These are phyloP conservation scores for Prolemur simus DNA, from an alignment of 2,113 vertebrate species.

Conservation along the genomic window DNA sequence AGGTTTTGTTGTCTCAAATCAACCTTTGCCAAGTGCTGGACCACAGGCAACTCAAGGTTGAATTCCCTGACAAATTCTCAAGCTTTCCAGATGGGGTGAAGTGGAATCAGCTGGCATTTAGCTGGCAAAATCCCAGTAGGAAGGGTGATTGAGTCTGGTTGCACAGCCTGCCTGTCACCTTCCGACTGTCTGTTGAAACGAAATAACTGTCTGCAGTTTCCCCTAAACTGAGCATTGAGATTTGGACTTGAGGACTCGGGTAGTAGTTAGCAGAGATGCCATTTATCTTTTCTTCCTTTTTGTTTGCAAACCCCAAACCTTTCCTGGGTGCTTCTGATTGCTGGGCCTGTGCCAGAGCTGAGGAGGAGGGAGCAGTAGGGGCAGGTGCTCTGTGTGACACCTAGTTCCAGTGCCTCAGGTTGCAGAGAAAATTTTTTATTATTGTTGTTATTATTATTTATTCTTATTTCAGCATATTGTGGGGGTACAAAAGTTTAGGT, in stretches of 20 bases:
- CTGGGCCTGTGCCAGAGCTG: neutral
- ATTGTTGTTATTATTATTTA: too few relatives aligned
- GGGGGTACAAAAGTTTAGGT: too few relatives aligned
- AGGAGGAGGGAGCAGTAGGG: neutral
- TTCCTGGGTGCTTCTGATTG: neutral
- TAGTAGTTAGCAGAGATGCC: neutral
- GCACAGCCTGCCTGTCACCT: neutral
- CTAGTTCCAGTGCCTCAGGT: neutral
- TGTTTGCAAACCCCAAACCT: neutral
- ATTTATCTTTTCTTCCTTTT: neutral
- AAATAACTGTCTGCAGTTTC: neutral
- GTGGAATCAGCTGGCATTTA: neutral
- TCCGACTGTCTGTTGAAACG: too few relatives aligned
- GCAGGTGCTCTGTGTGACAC: neutral
- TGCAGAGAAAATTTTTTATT: neutral
- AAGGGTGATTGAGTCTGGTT: neutral
- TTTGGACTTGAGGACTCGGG: neutral
- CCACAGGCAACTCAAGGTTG: neutral
- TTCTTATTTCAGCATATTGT: too few relatives aligned
- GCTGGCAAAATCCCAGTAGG: neutral
- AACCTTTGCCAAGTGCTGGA: neutral
- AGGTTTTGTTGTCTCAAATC: neutral
- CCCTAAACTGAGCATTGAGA: neutral
- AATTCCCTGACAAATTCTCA: neutral
- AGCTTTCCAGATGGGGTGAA: neutral